Conservation (phyloP, 1,140 invertebrate genomes). For the Psix sp. region DNA sequence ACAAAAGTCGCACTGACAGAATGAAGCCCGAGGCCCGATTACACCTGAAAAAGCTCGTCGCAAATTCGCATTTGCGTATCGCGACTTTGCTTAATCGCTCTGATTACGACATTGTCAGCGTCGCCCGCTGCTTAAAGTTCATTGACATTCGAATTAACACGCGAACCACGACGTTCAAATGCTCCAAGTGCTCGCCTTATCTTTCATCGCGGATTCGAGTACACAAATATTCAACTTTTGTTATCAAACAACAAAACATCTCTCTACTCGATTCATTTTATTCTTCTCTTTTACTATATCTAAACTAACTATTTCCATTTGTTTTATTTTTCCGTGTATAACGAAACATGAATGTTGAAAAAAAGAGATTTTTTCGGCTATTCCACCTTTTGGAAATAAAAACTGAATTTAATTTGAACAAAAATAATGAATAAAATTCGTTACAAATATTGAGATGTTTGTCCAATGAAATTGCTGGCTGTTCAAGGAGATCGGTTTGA, state of each 20-base stretch:
- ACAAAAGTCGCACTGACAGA: conserved; percentile 43
- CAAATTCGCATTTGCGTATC: conserved; percentile 58
- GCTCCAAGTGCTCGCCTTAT: conserved; percentile 29
- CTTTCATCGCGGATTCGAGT: conserved; percentile 1
- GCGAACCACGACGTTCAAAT: conserved; percentile 6
- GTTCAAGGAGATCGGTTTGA: too few species aligned
- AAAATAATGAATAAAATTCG: too few species aligned
- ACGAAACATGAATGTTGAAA: too few species aligned
- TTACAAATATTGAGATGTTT: too few species aligned
- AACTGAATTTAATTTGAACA: too few species aligned
- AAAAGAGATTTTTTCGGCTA: too few species aligned
- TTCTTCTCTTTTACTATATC: too few species aligned
- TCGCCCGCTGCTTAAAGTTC: conserved; percentile 33
- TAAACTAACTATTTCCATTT: too few species aligned
- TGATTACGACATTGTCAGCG: conserved; percentile 61
- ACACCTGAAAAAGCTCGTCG: conserved; percentile 50
- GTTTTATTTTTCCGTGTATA: too few species aligned
- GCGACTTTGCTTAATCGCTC: conserved; percentile 63
- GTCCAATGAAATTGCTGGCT: too few species aligned
- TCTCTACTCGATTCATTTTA: background rate
- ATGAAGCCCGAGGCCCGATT: conserved; percentile 17
- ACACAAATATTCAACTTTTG: conserved; percentile 3
- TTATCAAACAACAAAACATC: background rate
- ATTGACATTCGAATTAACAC: conserved; percentile 45
- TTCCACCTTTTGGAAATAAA: too few species aligned